A percentile compares a stretch with the other conserved stretches of the same genome.
These are phyloP conservation scores for Timema podura DNA, from an alignment of 2,888 invertebrate genomes.

Conservation along the genomic window DNA sequence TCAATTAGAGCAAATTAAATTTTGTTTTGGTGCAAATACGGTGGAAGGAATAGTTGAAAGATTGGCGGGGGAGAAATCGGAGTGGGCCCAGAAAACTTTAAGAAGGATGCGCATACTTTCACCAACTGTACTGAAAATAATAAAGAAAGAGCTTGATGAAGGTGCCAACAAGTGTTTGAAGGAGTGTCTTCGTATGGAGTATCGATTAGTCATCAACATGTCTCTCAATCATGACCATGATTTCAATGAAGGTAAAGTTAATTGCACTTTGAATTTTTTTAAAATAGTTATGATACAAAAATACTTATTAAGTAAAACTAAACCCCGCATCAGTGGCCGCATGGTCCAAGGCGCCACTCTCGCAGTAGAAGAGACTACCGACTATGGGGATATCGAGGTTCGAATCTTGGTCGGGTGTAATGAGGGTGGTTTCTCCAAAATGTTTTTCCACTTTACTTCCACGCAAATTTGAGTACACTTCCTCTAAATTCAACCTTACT, in stretches of 20 bases:
- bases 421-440: too few species aligned
- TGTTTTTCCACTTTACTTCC: too few species aligned
- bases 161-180: not conserved
- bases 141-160: not conserved
- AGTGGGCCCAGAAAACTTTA: not conserved
- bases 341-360: too few species aligned
- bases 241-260: not conserved
- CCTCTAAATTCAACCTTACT: too few species aligned
- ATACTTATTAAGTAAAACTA: too few species aligned
- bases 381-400: too few species aligned
- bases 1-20: not conserved
- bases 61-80: not conserved
- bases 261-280: too few species aligned
- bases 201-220: not conserved
- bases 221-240: not conserved
- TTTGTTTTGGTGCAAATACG: not conserved
- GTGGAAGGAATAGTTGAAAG: not conserved
- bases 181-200: not conserved
- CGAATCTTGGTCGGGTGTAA: too few species aligned
- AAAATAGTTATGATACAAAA: too few species aligned
- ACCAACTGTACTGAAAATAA: not conserved
- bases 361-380: too few species aligned
- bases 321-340: too few species aligned
- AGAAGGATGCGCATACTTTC: not conserved
- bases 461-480: too few species aligned